Evolutionary conservation across 2,888 invertebrate genomes (phyloP).

Genomic region (Amorpha juglandis): DNA sequence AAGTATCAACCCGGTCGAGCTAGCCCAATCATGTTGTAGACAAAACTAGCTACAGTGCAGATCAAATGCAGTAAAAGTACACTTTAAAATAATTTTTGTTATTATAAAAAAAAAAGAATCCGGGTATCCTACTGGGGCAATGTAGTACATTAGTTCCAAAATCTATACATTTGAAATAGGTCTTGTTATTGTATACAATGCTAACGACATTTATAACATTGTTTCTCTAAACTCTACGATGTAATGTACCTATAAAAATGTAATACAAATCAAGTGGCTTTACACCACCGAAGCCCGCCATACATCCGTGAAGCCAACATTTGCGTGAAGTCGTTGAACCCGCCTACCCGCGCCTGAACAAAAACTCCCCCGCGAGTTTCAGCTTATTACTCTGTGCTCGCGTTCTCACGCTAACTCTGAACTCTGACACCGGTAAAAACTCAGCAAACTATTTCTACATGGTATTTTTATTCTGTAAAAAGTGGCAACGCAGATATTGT

Average conservation of each 20-base stretch:
- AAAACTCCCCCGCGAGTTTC: slow-evolving; percentile 80
- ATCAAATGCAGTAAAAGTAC: no score
- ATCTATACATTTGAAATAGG: no score
- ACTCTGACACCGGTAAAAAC: slow-evolving; percentile 77
- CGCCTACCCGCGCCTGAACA: slow-evolving; percentile 72
- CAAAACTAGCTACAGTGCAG: no score
- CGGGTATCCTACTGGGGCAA: no score
- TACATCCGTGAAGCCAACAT: slow-evolving; percentile 48
- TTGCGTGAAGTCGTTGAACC: slow-evolving; percentile 74
- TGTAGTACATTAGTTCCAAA: no score
- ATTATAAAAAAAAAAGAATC: no score
- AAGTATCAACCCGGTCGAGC: no score
- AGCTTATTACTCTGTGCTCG: slow-evolving; percentile 52
- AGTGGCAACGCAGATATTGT: background rate
- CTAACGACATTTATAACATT: no score
- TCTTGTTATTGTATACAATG: no score
- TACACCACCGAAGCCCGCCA: slow-evolving; percentile 38
- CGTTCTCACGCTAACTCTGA: slow-evolving; percentile 74
- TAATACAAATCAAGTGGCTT: background rate
- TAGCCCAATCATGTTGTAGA: no score
- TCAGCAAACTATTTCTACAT: slow-evolving; percentile 51
- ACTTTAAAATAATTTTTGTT: no score
- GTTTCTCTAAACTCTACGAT: background rate
- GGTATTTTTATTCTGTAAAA: slow-evolving; percentile 6
- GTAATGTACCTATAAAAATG: background rate